Evolutionary conservation across 1,140 invertebrate species (phyloP).

Genomic region (Sycophaga agraensis): DNA sequence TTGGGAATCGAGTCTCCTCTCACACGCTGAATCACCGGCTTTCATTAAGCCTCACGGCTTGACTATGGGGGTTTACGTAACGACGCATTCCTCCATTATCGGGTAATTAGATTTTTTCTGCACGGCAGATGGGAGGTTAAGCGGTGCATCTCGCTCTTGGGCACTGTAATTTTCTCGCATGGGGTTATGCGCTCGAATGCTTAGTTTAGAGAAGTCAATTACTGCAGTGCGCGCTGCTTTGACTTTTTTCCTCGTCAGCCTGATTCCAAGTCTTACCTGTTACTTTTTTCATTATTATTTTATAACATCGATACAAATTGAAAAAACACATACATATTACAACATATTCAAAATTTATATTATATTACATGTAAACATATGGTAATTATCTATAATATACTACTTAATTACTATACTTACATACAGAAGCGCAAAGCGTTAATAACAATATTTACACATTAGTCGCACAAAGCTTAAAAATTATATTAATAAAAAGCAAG

Average conservation of each 20-base stretch:
- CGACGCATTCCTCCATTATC: neutral
- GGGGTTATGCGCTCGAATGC: too few species aligned
- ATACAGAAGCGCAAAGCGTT: slow-evolving; percentile 1
- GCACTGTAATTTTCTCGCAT: too few species aligned
- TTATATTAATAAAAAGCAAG: slow-evolving; percentile 26
- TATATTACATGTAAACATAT: neutral
- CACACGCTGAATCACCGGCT: slow-evolving; percentile 7
- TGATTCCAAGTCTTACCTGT: neutral
- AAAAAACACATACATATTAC: too few species aligned
- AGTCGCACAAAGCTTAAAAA: slow-evolving; percentile 11
- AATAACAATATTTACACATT: neutral
- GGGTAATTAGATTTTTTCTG: too few species aligned
- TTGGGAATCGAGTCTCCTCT: slow-evolving; percentile 13
- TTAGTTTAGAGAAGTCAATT: too few species aligned
- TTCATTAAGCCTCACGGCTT: slow-evolving; percentile 7
- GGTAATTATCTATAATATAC: neutral
- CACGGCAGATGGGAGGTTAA: neutral
- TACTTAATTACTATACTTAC: neutral
- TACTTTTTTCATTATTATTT: too few species aligned
- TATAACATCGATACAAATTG: too few species aligned
- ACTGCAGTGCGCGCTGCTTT: too few species aligned
- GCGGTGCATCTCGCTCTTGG: neutral
- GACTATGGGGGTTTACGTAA: neutral
- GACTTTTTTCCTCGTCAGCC: too few species aligned
- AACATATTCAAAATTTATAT: too few species aligned